Evolutionary conservation across 1,140 invertebrate species (phyloP), one percentile per base, ranked within the genome.

Genomic region (Pseudoatta argentina): DNA sequence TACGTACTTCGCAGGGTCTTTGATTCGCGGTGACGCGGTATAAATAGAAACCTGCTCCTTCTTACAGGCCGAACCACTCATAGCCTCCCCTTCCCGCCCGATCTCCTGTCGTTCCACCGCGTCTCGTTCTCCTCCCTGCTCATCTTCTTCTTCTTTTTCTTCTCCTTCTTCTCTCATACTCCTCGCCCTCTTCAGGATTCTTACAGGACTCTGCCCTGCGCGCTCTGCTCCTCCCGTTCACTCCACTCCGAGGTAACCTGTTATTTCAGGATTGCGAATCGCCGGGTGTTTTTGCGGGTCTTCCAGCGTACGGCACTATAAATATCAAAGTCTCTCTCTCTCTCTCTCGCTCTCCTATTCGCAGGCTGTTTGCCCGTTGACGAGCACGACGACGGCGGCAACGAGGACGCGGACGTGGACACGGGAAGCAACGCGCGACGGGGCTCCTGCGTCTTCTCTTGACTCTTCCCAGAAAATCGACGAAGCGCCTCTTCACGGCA

Each of bases 241-340:
- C 51, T 64, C 63, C 39, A 71, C 89, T 63, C 89, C 77, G 89
- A 87, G 90, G 83, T 89, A 94, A 94, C 94, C 94, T 94, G 94
- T 94, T 94, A 94, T 94, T 94, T 94, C 91, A 94, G 93, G 92
- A 93, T 94, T 91, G 92, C 93, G 92, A 92, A 94, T 92, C 91
- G 90, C 86, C 82, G 85, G 85, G 78, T 86, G 92, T 93, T 94
- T 94, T 93, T 94, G 91, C 91, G 67, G 83, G 78, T 75, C 78
- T 82, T 88, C 73, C 88, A 81, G 75, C 86, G 88, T 92, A 76
- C 85, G 89, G 91, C 88, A 92, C 92, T 94, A 93, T 93, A 92
- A 93, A 94, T 90, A 94, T 93, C 91, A 85, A 91, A 91, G 90
- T 57, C 79, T 73, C 69, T 57, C 48, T 59, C 39, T 34, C 30